Base-by-base conservation (phyloP, 2,888 invertebrate genomes). In the Hydrotaea diabolus region DNA sequence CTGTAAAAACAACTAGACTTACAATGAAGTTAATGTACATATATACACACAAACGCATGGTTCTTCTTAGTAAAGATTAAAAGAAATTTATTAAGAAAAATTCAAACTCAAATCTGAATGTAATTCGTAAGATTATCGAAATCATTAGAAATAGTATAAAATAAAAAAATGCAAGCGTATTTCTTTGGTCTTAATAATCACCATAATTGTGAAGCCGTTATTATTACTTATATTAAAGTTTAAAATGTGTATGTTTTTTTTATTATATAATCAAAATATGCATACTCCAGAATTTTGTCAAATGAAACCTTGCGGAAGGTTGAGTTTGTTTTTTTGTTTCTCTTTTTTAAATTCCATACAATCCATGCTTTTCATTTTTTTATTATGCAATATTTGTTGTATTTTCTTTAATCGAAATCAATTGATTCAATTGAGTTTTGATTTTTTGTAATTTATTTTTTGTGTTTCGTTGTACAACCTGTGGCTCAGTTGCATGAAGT, bases 361-460 rank as follows among this genome's bases (percentile, higher is more conserved):
- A 66, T 19, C 31, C 13, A 31, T 7, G 36, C 36, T 64, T 17
- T 19, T 43, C 8, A 0, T 15, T 4, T 2, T 64, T 36, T 64
- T 31, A 31, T 31, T 69, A 23, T 46, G 15, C 46, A 43, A 43
- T 69, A 13, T 69, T 46, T 46, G 9, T 43, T 69, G 39, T 19
- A 43, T 43, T 43, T 39, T 66, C 46, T 69, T 43, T 69, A 43
- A 69, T 23, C 69, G 21, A 69, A 69, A 46, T 46, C 43, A 69
- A 46, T 69, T 43, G 69, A 21, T 69, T 69, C 15, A 39, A 21
- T 43, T 39, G 17, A 36, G 4, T 17, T 17, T 36, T 64, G 11
- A 31, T 62, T 62, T 15, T 31, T 62, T 31, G 2, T 62, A 0
- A 31, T 5, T 15, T 36, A 11, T n/a, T n/a, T 36, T 36, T 31